These are phyloP conservation scores for Empis livida DNA, from an alignment of 2,888 invertebrate species.

Conservation along the genomic window DNA sequence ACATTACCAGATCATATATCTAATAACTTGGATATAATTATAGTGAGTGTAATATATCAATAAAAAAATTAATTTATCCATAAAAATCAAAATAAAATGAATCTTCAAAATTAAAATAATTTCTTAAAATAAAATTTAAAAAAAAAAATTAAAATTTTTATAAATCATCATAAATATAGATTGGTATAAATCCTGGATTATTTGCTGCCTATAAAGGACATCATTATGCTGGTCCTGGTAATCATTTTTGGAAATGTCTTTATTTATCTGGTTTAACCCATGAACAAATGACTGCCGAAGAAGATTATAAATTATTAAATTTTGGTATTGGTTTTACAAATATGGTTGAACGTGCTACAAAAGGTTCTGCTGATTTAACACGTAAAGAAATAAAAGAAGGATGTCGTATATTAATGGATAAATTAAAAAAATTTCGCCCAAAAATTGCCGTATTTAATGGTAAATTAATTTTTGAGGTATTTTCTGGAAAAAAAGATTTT, in stretches of 20 bases:
- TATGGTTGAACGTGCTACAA: constrained; percentile 90
- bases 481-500: constrained; percentile 94
- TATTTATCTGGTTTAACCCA: constrained; percentile 88
- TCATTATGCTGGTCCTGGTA: constrained; percentile 97
- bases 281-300: constrained; percentile 92
- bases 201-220: constrained; percentile 97
- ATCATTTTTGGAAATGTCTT: constrained; percentile 98
- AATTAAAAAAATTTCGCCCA: constrained; percentile 81
- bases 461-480: constrained; percentile 96
- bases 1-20: constrained; percentile 90
- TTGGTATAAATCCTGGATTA: constrained; percentile 95
- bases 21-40: constrained; percentile 91
- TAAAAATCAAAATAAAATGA: not conserved
- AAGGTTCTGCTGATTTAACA: constrained; percentile 90
- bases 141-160: not conserved
- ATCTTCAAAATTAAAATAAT: not conserved
- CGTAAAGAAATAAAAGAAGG: constrained; percentile 90
- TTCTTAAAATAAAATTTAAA: not conserved
- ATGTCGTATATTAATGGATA: constrained; percentile 75
- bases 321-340: constrained; percentile 97
- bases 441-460: constrained; percentile 97
- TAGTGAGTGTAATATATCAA: constrained; percentile 68
- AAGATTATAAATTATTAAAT: constrained; percentile 84
- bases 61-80: not conserved
- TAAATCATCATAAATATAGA: constrained; percentile 44